Percentiles rank a stretch among this genome's conserved stretches.
Conservation (phyloP, 2,113 vertebrate genomes). For the Rhinogobius similis region DNA sequence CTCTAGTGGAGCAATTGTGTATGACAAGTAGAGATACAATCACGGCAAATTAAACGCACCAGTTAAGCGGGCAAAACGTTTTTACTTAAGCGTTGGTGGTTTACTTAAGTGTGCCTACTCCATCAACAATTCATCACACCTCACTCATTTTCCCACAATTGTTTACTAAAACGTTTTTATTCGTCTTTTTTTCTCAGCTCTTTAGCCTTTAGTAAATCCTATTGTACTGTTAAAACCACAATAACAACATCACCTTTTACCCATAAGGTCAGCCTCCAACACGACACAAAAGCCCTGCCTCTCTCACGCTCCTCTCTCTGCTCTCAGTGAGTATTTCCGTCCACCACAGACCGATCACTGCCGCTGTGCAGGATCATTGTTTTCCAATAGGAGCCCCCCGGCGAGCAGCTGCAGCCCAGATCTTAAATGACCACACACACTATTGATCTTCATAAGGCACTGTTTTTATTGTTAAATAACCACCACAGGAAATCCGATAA, state of each 20-base stretch:
- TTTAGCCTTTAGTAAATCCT: not conserved
- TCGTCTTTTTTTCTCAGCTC: not conserved
- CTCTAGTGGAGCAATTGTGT: too few species aligned
- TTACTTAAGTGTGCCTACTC: too few species aligned
- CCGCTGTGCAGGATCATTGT: constrained; percentile 64
- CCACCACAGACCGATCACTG: constrained; percentile 46
- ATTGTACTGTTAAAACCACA: not conserved
- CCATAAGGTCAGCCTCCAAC: constrained; percentile 45
- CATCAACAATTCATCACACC: not conserved
- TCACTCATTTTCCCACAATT: not conserved
- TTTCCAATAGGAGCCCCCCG: constrained; percentile 61
- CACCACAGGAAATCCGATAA: constrained; percentile 54
- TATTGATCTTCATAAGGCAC: constrained; percentile 67
- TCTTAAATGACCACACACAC: constrained; percentile 69
- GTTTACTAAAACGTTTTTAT: not conserved
- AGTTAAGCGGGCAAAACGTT: too few species aligned
- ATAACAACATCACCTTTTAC: constrained; percentile 20
- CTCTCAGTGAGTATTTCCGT: constrained; percentile 28
- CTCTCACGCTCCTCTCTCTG: constrained; percentile 16
- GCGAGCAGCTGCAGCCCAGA: constrained; percentile 50
- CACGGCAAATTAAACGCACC: too few species aligned
- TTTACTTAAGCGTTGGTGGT: too few species aligned
- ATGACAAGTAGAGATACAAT: too few species aligned
- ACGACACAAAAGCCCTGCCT: constrained; percentile 32
- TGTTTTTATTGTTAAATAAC: constrained; percentile 67